Percentiles rank a stretch among this genome's conserved stretches.
Conservation (phyloP, 2,888 invertebrate genomes). For the Pollenia angustigena region DNA sequence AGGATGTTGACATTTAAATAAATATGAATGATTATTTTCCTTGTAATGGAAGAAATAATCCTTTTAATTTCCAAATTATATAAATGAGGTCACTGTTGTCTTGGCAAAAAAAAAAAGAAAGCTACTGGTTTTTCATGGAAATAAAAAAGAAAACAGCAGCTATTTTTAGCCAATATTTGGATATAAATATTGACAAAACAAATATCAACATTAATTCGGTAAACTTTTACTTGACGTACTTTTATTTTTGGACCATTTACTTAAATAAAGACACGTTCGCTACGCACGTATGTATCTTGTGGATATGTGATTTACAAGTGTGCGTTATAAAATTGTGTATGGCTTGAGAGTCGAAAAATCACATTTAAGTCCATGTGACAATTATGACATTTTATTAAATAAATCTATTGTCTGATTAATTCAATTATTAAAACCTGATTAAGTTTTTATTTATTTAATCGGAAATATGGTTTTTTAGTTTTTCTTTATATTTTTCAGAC, state of each 20-base stretch:
- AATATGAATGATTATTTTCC: too few species aligned
- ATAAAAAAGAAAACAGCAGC: not conserved
- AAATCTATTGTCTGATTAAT: slow-evolving; percentile 18
- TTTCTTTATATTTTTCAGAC: not conserved
- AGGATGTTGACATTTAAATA: too few species aligned
- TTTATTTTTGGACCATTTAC: slow-evolving; percentile 56
- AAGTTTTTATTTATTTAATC: slow-evolving; percentile 23
- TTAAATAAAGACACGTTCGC: not conserved
- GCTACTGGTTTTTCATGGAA: not conserved
- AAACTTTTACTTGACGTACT: slow-evolving; percentile 29
- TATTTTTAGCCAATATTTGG: slow-evolving; percentile 34
- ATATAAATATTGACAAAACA: slow-evolving; percentile 46
- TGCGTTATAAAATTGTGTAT: slow-evolving; percentile 7
- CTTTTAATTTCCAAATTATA: not conserved
- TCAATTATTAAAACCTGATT: slow-evolving; percentile 46
- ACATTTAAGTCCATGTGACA: slow-evolving; percentile 53
- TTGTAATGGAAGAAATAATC: too few species aligned
- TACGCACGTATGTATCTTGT: not conserved
- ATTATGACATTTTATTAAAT: slow-evolving; percentile 35
- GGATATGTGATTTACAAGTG: not conserved
- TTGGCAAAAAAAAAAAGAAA: not conserved
- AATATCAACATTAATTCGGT: slow-evolving; percentile 44
- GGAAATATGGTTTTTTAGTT: not conserved
- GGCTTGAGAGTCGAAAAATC: slow-evolving; percentile 13
- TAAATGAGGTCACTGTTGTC: slow-evolving; percentile 8